phyloP scores from a whole-genome alignment of 2,888 invertebrate genomes.

The Seladonia tumulorum region DNA sequence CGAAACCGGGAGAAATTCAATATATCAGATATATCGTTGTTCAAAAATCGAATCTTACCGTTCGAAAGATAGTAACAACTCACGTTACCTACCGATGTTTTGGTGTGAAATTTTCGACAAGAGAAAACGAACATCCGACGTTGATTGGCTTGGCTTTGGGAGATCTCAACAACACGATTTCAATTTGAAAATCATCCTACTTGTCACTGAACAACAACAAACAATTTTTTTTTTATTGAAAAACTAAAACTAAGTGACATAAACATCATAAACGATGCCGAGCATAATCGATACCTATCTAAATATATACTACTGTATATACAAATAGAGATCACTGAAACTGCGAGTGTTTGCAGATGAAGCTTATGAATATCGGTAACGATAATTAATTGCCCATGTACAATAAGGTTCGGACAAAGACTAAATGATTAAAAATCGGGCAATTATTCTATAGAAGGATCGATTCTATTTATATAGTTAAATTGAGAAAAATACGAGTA shows the following conservation, averaged over 20 bases:
- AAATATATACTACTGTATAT: too few species aligned
- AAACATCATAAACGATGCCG: background rate
- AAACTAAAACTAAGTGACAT: background rate
- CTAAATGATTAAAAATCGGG: background rate
- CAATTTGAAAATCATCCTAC: slow-evolving; percentile 13
- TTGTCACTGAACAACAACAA: background rate
- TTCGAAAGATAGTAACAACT: background rate
- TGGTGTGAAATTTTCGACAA: background rate
- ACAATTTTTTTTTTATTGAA: slow-evolving; percentile 1
- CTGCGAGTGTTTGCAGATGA: background rate
- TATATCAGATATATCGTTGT: background rate
- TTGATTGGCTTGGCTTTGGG: background rate
- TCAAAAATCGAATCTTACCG: background rate
- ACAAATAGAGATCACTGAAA: background rate
- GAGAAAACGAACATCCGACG: background rate
- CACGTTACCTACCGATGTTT: slow-evolving; percentile 1
- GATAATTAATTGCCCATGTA: background rate
- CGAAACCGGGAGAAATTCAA: background rate
- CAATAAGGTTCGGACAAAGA: background rate
- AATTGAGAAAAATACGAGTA: too few species aligned
- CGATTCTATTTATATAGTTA: too few species aligned
- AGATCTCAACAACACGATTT: background rate
- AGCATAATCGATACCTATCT: background rate
- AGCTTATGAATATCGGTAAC: background rate
- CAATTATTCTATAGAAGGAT: background rate